phyloP scores from a whole-genome alignment of 1,140 invertebrate genomes.

The Papilio xuthus region DNA sequence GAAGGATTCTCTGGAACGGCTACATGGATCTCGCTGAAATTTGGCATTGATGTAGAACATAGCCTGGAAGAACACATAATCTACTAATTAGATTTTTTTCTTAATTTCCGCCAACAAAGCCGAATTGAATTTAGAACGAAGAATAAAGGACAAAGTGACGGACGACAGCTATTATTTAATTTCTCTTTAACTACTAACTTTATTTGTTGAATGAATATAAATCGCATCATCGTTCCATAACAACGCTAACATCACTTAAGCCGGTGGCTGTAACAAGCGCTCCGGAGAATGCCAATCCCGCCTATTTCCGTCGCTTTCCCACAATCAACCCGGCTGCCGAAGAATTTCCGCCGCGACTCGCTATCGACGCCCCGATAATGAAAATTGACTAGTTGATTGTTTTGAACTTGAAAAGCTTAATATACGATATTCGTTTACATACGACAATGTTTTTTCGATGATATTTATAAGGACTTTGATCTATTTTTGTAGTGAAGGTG shows the following conservation, averaged over 20 bases:
- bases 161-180: background rate
- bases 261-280: slow-evolving; percentile 34
- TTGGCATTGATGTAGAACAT: no score
- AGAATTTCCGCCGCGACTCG: slow-evolving; percentile 42
- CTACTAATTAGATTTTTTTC: no score
- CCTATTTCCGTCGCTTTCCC: slow-evolving; percentile 41
- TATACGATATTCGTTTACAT: background rate
- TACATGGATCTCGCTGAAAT: no score
- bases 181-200: background rate
- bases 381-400: slow-evolving; percentile 33
- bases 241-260: background rate
- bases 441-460: background rate
- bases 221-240: slow-evolving; percentile 28
- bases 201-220: background rate
- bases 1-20: no score
- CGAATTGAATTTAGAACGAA: no score
- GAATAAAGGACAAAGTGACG: background rate
- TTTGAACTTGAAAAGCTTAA: background rate
- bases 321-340: slow-evolving; percentile 43
- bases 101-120: no score
- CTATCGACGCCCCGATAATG: slow-evolving; percentile 2
- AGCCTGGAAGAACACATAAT: no score
- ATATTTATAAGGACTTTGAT: background rate
- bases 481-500: no score
- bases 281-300: slow-evolving; percentile 45